Evolutionary conservation across 2,797 vertebrate species (phyloP), one percentile per base, ranked within the genome.

Genomic region (Podargus strigoides): DNA sequence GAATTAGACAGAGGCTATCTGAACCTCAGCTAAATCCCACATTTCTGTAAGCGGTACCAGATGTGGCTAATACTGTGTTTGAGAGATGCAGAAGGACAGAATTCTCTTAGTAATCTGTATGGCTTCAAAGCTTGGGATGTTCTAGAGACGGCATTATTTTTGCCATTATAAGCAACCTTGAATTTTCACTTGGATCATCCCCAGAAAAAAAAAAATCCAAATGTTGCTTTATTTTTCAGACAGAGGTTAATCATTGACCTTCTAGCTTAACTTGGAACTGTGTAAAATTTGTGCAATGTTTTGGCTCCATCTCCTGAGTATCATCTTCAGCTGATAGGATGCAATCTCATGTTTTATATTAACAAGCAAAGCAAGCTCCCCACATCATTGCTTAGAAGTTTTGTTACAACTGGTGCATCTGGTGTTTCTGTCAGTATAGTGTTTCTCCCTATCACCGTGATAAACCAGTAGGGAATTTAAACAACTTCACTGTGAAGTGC

Each of bases 211-310:
- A 77, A 58, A 87, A 77, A 8, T 37, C 7, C 39, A 14, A 78
- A 19, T 32, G 21, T 63, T 90, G 73, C 49, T 53, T 77, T 84
- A 13, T 78, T 85, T 93, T 83, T 74, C 73, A 68, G 75, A 41
- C 37, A 68, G 79, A 94, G 80, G 80, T 95, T 89, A 87, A 90
- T 86, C 80, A 69, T 73, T 93, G 86, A 90, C 89, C 81, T 93
- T 93, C 49, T 58, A 7, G 73, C 52, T 76, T 85, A 85, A 85
- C 73, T 84, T 92, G 77, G 53, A 93, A 64, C 74, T 47, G 18
- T 47, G 58, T 81, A 85, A 86, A 89, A 81, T 73, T 66, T 89
- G 59, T 73, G 90, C 62, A 79, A 6, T 69, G 67, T 85, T 96
- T 75, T 95, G 81, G 87, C 84, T 94, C 63, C 70, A 46, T 89